These are phyloP conservation scores for Lates japonicus DNA, from an alignment of 2,797 vertebrate genomes.

Conservation along the genomic window DNA sequence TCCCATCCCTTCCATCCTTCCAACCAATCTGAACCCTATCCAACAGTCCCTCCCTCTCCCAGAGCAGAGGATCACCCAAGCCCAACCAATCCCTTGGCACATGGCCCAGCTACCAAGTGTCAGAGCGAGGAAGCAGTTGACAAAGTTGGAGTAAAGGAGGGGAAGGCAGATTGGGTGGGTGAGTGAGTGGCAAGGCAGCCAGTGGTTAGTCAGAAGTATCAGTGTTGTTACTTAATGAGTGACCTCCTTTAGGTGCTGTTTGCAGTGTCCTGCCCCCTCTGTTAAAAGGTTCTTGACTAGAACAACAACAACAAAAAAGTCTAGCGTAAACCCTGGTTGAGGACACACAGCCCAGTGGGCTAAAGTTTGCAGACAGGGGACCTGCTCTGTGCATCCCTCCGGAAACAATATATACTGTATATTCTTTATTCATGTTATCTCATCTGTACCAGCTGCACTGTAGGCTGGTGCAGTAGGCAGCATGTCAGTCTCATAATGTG, in stretches of 20 bases:
- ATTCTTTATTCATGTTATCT: too few relatives aligned
- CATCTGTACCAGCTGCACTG: too few relatives aligned
- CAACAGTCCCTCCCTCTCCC: conserved; percentile 40
- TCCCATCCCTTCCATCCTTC: conserved; percentile 30
- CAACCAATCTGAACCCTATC: conserved; percentile 40
- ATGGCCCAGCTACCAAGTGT: background rate
- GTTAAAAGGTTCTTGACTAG: conserved; percentile 89
- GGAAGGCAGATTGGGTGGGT: conserved; percentile 23
- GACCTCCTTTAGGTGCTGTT: conserved; percentile 84
- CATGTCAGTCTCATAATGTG: too few relatives aligned
- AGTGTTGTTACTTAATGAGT: conserved; percentile 81
- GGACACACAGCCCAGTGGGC: too few relatives aligned
- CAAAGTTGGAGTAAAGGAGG: conserved; percentile 32
- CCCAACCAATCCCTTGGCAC: conserved; percentile 16
- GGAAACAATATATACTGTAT: too few relatives aligned
- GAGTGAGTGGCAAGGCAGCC: conserved; percentile 40
- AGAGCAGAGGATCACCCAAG: conserved; percentile 12
- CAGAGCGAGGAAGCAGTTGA: conserved; percentile 27
- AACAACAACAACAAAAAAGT: conserved; percentile 31
- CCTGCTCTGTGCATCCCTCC: too few relatives aligned
- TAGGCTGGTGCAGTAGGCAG: too few relatives aligned
- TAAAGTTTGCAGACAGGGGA: too few relatives aligned
- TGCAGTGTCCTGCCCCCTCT: conserved; percentile 85
- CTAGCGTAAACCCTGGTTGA: too few relatives aligned
- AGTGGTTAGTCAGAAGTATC: conserved; percentile 76